Evolutionary conservation across 1,140 invertebrate species (phyloP).

Genomic region (Anthonomus grandis): DNA sequence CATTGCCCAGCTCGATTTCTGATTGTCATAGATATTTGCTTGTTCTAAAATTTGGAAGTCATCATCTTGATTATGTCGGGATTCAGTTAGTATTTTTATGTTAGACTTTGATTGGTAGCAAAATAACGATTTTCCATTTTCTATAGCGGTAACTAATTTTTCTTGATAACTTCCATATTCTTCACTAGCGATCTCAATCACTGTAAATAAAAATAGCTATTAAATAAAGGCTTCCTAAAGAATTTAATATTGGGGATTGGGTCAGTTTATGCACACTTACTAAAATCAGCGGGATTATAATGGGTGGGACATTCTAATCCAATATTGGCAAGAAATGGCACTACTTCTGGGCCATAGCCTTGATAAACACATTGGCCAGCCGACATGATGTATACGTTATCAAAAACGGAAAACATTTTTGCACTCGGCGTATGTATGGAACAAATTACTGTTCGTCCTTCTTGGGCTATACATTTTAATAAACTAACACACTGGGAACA

Average conservation of each 20-base stretch:
- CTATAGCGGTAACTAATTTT: conserved; percentile 51
- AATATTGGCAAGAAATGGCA: conserved; percentile 64
- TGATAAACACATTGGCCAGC: conserved; percentile 73
- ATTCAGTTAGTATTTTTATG: neutral
- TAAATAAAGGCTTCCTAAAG: neutral
- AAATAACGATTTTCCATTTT: conserved; percentile 53
- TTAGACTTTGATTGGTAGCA: conserved; percentile 2
- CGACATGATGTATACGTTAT: conserved; percentile 73
- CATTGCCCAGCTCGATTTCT: conserved; percentile 27
- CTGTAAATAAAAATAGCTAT: conserved; percentile 50
- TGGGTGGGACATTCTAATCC: conserved; percentile 69
- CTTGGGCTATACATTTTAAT: conserved; percentile 71
- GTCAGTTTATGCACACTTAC: conserved; percentile 51
- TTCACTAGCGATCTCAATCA: conserved; percentile 72
- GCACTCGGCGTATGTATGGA: conserved; percentile 90
- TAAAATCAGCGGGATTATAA: conserved; percentile 80
- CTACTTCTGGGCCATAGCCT: conserved; percentile 61
- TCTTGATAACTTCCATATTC: conserved; percentile 69
- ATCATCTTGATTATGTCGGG: neutral
- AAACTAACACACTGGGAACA: conserved; percentile 72
- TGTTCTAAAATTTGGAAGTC: conserved; percentile 13
- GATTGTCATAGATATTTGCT: conserved; percentile 7
- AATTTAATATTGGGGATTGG: neutral
- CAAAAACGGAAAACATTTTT: conserved; percentile 70
- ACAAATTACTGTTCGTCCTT: conserved; percentile 83